Evolutionary conservation across 2,888 invertebrate species (phyloP).

Genomic region (Cephus rjabovi): DNA sequence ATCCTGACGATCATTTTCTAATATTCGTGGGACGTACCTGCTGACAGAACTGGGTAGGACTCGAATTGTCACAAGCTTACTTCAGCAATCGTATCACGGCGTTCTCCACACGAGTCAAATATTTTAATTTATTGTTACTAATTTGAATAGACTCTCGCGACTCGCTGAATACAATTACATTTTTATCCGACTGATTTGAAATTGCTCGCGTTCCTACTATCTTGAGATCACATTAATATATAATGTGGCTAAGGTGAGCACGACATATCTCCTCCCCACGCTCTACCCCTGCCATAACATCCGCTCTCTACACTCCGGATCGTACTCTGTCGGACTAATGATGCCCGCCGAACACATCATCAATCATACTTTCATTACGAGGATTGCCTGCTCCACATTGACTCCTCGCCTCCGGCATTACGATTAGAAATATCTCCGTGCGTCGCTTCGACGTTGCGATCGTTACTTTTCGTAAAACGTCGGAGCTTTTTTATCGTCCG

Average conservation of each 20-base stretch:
- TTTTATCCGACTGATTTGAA: not conserved
- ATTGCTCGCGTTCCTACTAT: constrained; percentile 5
- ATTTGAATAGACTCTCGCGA: not conserved
- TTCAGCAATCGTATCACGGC: not conserved
- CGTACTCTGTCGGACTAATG: constrained; percentile 53
- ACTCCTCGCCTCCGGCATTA: constrained; percentile 57
- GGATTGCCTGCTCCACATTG: constrained; percentile 59
- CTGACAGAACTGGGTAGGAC: not conserved
- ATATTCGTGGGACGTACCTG: not conserved
- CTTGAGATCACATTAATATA: constrained; percentile 31
- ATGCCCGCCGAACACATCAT: constrained; percentile 58
- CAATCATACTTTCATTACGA: constrained; percentile 67
- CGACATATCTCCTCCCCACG: constrained; percentile 3
- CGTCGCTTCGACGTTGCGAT: constrained; percentile 1
- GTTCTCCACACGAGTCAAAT: not conserved
- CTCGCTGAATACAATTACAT: not conserved
- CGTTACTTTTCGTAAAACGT: constrained; percentile 39
- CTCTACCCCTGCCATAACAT: not conserved
- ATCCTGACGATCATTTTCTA: not conserved
- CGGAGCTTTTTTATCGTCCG: constrained; percentile 1
- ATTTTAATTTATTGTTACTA: not conserved
- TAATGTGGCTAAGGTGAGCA: constrained; percentile 31
- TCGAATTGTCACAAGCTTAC: not conserved
- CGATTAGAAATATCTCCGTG: constrained; percentile 21
- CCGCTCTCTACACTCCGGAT: not conserved